These are phyloP conservation scores for Phylloscopus collybita DNA, from an alignment of 2,797 vertebrate genomes.

Conservation along the genomic window DNA sequence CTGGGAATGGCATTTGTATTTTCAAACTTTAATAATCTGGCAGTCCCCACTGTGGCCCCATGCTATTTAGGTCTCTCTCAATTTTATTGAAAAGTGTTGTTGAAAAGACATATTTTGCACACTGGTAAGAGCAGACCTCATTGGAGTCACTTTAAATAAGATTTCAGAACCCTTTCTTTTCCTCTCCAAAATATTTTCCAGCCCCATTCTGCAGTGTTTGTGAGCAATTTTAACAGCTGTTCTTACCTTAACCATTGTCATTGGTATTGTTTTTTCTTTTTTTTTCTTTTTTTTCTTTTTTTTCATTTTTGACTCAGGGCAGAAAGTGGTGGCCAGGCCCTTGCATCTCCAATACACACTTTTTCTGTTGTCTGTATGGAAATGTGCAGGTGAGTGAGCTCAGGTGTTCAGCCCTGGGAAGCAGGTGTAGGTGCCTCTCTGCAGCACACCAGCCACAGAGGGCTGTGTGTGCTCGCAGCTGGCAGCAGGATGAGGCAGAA, in stretches of 20 bases:
- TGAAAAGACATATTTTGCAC: constrained; percentile 25
- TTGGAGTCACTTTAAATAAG: background rate
- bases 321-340: background rate
- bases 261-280: background rate
- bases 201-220: background rate
- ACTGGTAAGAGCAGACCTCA: background rate
- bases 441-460: background rate
- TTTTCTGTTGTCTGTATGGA: background rate
- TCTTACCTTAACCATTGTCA: background rate
- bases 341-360: background rate
- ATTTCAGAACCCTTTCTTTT: background rate
- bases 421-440: background rate
- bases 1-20: background rate
- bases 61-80: constrained; percentile 13
- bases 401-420: background rate
- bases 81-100: constrained; percentile 33
- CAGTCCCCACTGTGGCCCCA: background rate
- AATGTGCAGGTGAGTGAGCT: background rate
- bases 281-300: background rate
- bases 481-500: fast-evolving
- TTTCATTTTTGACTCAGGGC: background rate
- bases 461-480: background rate
- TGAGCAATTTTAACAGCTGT: background rate
- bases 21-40: constrained; percentile 9
- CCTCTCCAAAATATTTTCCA: background rate